These are phyloP conservation scores for Lissocephala sabroskyi DNA, from an alignment of 2,888 invertebrate species.

Conservation along the genomic window DNA sequence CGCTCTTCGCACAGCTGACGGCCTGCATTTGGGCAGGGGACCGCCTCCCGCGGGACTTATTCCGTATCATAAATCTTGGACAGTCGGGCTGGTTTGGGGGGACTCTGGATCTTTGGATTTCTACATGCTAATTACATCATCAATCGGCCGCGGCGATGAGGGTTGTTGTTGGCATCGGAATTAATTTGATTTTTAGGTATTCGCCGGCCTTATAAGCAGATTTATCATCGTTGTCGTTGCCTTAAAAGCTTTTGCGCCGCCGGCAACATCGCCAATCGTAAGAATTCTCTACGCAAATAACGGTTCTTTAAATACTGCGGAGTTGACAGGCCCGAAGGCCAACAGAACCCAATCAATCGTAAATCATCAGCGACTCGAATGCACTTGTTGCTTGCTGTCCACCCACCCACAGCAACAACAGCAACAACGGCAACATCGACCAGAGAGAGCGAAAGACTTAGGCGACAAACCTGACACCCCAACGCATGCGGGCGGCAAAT, in stretches of 20 bases:
- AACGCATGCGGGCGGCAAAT: slow-evolving; percentile 10
- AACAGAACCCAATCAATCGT: not conserved
- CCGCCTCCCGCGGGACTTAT: no score
- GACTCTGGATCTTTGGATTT: slow-evolving; percentile 34
- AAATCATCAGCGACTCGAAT: not conserved
- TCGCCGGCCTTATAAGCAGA: not conserved
- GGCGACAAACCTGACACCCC: slow-evolving; percentile 37
- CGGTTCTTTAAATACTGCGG: slow-evolving; percentile 27
- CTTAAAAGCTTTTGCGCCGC: slow-evolving; percentile 40
- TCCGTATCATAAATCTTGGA: slow-evolving; percentile 41
- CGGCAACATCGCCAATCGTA: no score
- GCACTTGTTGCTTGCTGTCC: slow-evolving; percentile 3
- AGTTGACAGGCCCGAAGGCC: slow-evolving; percentile 47
- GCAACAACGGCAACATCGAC: no score
- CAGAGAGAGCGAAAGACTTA: slow-evolving; percentile 22
- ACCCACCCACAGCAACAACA: not conserved
- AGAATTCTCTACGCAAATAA: no score
- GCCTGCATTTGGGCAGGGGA: no score
- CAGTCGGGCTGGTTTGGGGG: slow-evolving; percentile 4
- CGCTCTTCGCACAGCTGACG: not conserved
- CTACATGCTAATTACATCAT: slow-evolving; percentile 61
- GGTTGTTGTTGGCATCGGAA: not conserved
- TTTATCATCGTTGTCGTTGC: slow-evolving; percentile 21
- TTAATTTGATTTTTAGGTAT: no score
- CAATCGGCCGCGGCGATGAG: slow-evolving; percentile 15